Evolutionary conservation across 2,888 invertebrate genomes (phyloP).

Genomic region (Cancer borealis): DNA sequence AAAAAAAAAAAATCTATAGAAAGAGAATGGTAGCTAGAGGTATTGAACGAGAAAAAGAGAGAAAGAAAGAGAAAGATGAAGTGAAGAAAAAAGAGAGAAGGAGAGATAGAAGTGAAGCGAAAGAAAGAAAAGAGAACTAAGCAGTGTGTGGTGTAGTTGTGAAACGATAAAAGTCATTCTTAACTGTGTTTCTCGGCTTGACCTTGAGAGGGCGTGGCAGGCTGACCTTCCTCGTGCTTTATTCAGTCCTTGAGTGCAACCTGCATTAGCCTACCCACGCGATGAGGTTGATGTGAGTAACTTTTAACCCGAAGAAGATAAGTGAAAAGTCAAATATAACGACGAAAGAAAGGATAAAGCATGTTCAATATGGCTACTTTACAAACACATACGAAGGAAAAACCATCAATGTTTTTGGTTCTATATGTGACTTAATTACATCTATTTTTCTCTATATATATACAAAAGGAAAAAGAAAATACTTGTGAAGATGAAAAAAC

Average conservation of each 20-base stretch:
- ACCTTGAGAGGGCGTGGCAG: constrained; percentile 16
- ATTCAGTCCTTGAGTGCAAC: not conserved
- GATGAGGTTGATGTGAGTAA: not conserved
- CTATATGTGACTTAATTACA: too few relatives aligned
- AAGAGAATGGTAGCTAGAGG: not conserved
- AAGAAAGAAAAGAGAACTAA: not conserved
- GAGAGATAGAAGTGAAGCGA: not conserved
- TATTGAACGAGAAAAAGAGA: not conserved
- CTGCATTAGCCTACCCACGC: not conserved
- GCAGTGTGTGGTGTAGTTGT: not conserved
- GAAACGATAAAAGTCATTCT: not conserved
- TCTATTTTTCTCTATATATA: too few relatives aligned
- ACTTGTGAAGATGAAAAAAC: too few relatives aligned
- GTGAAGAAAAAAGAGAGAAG: not conserved
- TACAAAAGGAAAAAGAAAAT: too few relatives aligned
- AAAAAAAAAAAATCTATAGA: not conserved
- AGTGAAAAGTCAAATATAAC: not conserved
- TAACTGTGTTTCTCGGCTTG: not conserved
- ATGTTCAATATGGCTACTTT: not conserved
- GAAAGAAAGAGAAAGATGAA: not conserved
- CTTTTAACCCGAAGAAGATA: not conserved
- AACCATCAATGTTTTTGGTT: too few relatives aligned
- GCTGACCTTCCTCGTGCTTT: not conserved
- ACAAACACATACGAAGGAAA: too few relatives aligned
- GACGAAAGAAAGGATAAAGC: not conserved